These are phyloP conservation scores for Sternarchorhynchus goeldii DNA, from an alignment of 2,797 vertebrate species.

Conservation along the genomic window DNA sequence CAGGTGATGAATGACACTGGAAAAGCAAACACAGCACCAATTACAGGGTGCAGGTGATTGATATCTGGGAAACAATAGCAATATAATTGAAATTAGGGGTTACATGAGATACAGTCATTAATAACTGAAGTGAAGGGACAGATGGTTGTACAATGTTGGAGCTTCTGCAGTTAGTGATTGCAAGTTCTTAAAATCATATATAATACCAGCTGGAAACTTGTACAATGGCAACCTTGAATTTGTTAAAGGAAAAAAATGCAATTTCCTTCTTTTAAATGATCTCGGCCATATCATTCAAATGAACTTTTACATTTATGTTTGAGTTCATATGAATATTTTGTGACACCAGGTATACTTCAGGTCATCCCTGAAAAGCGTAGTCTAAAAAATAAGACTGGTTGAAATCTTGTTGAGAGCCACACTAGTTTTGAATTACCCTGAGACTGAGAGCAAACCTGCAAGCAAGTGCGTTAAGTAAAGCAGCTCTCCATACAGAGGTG, in stretches of 20 bases:
- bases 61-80: constrained; percentile 60
- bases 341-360: background rate
- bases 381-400: background rate
- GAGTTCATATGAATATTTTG: background rate
- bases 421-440: background rate
- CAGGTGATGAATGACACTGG: constrained; percentile 68
- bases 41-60: constrained; percentile 66
- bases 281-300: background rate
- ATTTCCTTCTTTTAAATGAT: no score
- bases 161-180: background rate
- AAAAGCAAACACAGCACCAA: constrained; percentile 63
- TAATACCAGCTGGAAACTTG: no score
- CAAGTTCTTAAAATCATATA: no score
- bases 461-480: background rate
- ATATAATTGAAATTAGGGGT: constrained; percentile 64
- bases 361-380: background rate
- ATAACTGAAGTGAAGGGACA: constrained; percentile 49
- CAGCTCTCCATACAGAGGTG: constrained; percentile 42
- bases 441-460: background rate
- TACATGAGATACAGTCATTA: constrained; percentile 55
- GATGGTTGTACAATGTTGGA: constrained; percentile 4
- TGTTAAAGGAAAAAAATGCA: background rate
- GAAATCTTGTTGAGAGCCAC: background rate
- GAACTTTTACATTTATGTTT: no score
- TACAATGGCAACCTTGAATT: no score